Evolutionary conservation across 2,888 invertebrate genomes (phyloP), one percentile per base, ranked within the genome.

Genomic region (Eutolmus rufibarbis): DNA sequence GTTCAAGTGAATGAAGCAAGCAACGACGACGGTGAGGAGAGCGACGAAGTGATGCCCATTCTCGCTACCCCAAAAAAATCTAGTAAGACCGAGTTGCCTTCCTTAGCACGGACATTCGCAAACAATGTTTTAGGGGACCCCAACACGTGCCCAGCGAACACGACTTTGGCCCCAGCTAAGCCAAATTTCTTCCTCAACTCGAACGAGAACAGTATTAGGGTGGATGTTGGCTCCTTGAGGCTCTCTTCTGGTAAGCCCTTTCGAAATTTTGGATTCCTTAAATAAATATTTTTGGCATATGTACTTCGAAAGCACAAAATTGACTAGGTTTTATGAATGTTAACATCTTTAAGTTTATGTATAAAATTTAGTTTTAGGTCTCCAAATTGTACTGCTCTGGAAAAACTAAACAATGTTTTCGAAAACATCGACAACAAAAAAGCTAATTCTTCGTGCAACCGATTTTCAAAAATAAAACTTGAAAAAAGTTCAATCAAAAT

Each of bases 1-100:
- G 92, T 91, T 87, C 92, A 92, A 88, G 89, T 92, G 19, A 91
- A 91, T 88, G 92, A 91, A 66, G 28, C 85, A 66, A 37, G 81
- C 85, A 16, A 81, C 7, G 88, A 88, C n/a, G 89, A 85, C 5
- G 87, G 88, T 16, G 89, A 87, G 43, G 89, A 89, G n/a, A 88
- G 88, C 40, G 88, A 89, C 56, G 89, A 89, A 74, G 88, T 87
- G 23, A 87, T 87, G 46, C 74, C 84, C 28, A 46, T 79, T 16
- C 14, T 19, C 12, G 12, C 40, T 66, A 74, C 37, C 2, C 43
- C 84, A 37, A 84, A 66, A 40, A 43, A n/a, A n/a, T 43, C 40
- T 8, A 84, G 23, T 31, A 84, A 40, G 19, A 74, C 28, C 16
- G 84, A 84, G 2, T 23, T 74, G 40, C 40, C 76, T 5, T 86